phyloP scores from a whole-genome alignment of 2,797 vertebrate genomes.

The Tokudaia tokunoshimensis region DNA sequence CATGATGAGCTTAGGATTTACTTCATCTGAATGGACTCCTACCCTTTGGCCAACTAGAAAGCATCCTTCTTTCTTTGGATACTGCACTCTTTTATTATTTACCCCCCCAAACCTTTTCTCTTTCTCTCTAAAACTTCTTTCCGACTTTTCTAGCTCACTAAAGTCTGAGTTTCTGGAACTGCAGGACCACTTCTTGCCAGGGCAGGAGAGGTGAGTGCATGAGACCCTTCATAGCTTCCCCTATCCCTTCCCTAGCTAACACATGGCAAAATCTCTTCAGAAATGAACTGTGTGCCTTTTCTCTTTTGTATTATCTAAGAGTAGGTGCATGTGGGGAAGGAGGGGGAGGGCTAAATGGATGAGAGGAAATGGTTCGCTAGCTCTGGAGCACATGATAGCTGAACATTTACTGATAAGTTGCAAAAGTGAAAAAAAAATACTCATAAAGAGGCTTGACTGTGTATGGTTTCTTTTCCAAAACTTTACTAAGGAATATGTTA shows the following conservation, averaged over 20 bases:
- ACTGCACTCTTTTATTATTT: background rate
- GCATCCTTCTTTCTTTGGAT: background rate
- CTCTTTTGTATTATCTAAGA: background rate
- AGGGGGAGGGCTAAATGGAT: background rate
- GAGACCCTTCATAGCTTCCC: constrained; percentile 11
- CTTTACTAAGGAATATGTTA: constrained; percentile 15
- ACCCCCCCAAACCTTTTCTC: constrained; percentile 20
- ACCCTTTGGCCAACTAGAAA: constrained; percentile 18
- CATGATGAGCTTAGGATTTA: background rate
- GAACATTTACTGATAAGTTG: constrained; percentile 4
- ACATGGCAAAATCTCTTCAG: background rate
- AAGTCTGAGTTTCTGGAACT: constrained; percentile 33
- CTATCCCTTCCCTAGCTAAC: constrained; percentile 23
- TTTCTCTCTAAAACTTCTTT: constrained; percentile 44
- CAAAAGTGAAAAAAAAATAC: background rate
- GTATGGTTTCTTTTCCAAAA: constrained; percentile 25
- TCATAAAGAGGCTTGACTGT: background rate
- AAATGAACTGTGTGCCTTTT: background rate
- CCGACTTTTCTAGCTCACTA: constrained; percentile 14
- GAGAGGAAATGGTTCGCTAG: background rate
- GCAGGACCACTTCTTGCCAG: background rate
- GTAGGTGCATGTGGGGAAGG: background rate
- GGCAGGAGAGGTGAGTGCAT: background rate
- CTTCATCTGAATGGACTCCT: constrained; percentile 34
- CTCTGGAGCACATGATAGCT: background rate